Base-by-base conservation (phyloP, 2,888 invertebrate species). In the Hydraecia micacea region DNA sequence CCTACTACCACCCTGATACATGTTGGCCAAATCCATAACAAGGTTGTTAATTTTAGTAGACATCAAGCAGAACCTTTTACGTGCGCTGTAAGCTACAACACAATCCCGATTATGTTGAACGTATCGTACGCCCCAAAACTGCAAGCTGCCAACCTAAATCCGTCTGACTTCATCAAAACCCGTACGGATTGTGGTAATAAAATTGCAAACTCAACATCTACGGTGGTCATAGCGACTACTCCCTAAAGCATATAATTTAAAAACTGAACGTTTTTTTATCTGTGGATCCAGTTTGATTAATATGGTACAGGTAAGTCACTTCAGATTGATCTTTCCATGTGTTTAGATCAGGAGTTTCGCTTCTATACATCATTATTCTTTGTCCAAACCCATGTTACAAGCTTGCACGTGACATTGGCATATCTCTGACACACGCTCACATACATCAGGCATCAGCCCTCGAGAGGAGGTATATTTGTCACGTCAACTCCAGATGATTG, bases 401-500 rank as follows among this genome's bases (percentile, higher is more conserved):
- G 86, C 81, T 78, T 80, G 88, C 85, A 85, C 86, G 86, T 90
- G 91, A 88, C 90, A 90, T 90, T 85, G 91, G 89, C 90, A 85
- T 86, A 90, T 90, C 86, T 86, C 73, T 81, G 88, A 85, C 86
- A 87, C 75, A 77, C 72, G 76, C 79, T 83, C 73, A 77, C 83
- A 86, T 85, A 86, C 88, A 86, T 87, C 86, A 86, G 74, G 49
- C 80, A 90, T 85, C 87, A 84, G 89, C 81, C 88, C 87, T 82
- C 77, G 83, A 85, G 74, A 80, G 71, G 70, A 80, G 83, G 83
- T 84, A 76, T 81, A 88, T 88, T 87, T 86, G 90, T 90, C 91
- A 91, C 86, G 92, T 90, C 91, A 91, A 75, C 77, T 62, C 28
- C 90, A 91, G 89, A 92, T 91, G 90, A 92, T 92, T 92, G 91